phyloP scores from a whole-genome alignment of 1,140 invertebrate genomes.

The Ridgeia piscesae region DNA sequence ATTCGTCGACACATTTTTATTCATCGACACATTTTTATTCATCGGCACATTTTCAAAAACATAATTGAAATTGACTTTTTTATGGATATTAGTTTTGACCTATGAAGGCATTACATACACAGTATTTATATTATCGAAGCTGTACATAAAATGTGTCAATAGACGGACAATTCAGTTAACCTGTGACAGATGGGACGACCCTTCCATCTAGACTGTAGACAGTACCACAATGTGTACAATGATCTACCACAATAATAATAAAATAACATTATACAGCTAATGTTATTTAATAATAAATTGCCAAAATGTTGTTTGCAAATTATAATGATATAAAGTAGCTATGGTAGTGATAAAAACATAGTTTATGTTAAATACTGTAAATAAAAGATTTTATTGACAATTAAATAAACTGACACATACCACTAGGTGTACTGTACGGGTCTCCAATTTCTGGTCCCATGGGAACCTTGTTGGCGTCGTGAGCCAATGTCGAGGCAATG shows the following conservation, averaged over 20 bases:
- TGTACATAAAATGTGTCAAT: no score
- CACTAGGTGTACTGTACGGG: slow-evolving; percentile 25
- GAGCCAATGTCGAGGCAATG: slow-evolving; percentile 11
- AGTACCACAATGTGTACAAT: not conserved
- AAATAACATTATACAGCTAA: no score
- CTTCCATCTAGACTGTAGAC: no score
- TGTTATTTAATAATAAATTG: no score
- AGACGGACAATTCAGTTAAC: no score
- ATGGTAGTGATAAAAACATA: not conserved
- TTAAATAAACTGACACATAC: slow-evolving; percentile 16
- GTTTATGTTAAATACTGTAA: not conserved
- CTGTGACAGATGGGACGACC: no score
- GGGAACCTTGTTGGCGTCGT: not conserved
- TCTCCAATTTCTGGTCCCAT: slow-evolving; percentile 25
- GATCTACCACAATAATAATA: not conserved
- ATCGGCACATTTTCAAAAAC: no score
- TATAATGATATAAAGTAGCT: no score
- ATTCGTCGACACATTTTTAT: no score
- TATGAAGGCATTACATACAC: not conserved
- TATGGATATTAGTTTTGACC: no score
- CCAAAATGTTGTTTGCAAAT: not conserved
- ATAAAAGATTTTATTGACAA: no score
- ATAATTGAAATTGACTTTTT: not conserved
- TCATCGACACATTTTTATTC: no score
- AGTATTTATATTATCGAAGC: not conserved